phyloP scores from a whole-genome alignment of 2,888 invertebrate genomes.

The Ectemnius cavifrons region DNA sequence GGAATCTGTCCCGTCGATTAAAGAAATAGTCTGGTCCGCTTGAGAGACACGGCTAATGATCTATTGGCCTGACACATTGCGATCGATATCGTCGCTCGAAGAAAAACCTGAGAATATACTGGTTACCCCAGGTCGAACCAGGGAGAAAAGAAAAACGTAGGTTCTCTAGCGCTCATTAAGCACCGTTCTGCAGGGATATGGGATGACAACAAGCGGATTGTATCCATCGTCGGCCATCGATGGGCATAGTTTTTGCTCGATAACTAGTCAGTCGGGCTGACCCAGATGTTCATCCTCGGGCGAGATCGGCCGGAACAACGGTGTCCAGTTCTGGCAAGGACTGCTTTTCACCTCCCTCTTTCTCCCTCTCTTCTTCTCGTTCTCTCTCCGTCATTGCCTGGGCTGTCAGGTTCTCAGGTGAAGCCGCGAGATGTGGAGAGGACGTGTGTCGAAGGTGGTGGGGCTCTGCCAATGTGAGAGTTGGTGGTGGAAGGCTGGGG shows the following conservation, averaged over 20 bases:
- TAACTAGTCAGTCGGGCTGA: constrained; percentile 25
- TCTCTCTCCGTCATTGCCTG: no score
- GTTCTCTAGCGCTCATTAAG: constrained; percentile 39
- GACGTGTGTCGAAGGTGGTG: not conserved
- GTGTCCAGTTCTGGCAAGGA: constrained; percentile 24
- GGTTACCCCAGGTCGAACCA: no score
- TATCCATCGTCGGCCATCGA: constrained; percentile 21
- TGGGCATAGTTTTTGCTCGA: constrained; percentile 31
- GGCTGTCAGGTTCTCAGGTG: constrained; percentile 3
- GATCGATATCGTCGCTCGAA: no score
- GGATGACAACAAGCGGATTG: constrained; percentile 18
- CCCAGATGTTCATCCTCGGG: constrained; percentile 49
- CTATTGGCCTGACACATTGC: no score
- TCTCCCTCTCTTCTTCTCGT: not conserved
- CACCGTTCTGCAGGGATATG: constrained; percentile 16
- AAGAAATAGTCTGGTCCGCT: no score
- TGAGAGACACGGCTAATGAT: no score
- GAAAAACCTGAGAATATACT: no score
- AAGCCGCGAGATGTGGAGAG: constrained; percentile 5
- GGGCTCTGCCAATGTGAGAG: constrained; percentile 2
- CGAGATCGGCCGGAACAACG: constrained; percentile 24
- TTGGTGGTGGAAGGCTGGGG: constrained; percentile 4
- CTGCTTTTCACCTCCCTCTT: constrained; percentile 36
- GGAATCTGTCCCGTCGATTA: no score
- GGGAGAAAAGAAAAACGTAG: not conserved